A percentile compares a stretch with the other conserved stretches of the same genome.
Conservation (phyloP, 1,140 invertebrate genomes). For the Matsumurasca onukii region DNA sequence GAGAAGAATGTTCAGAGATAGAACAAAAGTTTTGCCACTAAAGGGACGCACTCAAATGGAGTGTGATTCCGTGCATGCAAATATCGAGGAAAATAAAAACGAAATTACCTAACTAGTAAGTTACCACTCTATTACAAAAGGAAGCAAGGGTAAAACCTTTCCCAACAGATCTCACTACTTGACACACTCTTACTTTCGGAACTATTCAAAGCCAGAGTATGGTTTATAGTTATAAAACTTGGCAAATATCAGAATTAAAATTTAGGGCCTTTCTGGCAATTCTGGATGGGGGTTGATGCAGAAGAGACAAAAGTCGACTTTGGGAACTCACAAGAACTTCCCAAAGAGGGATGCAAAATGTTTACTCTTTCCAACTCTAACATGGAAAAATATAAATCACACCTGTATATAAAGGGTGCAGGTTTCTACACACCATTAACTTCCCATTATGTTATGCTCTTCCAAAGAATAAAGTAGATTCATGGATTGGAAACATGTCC, state of each 20-base stretch:
- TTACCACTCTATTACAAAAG: slow-evolving; percentile 29
- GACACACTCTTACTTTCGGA: slow-evolving; percentile 10
- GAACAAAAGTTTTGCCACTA: slow-evolving; percentile 49
- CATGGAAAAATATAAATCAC: too few species aligned
- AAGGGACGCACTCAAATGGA: slow-evolving; percentile 51
- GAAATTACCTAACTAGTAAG: slow-evolving; percentile 39
- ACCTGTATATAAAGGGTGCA: too few species aligned
- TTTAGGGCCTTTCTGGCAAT: slow-evolving; percentile 20
- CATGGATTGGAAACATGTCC: too few species aligned
- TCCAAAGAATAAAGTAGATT: too few species aligned
- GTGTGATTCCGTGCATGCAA: too few species aligned
- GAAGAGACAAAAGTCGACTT: slow-evolving; percentile 17
- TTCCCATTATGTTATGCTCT: too few species aligned
- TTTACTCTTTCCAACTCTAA: too few species aligned
- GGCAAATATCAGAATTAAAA: slow-evolving; percentile 27
- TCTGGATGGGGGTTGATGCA: slow-evolving; percentile 9
- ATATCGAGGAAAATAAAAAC: slow-evolving; percentile 40
- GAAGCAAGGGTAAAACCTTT: neutral
- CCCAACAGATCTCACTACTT: slow-evolving; percentile 9
- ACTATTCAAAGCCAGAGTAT: too few species aligned
- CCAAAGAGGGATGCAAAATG: too few species aligned
- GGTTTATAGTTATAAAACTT: slow-evolving; percentile 23
- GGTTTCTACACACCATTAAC: too few species aligned
- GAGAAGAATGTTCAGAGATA: slow-evolving; percentile 43
- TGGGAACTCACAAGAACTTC: too few species aligned